Evolutionary conservation across 2,797 vertebrate genomes (phyloP), one percentile per base, ranked within the genome.

Genomic region (Spea hammondii): DNA sequence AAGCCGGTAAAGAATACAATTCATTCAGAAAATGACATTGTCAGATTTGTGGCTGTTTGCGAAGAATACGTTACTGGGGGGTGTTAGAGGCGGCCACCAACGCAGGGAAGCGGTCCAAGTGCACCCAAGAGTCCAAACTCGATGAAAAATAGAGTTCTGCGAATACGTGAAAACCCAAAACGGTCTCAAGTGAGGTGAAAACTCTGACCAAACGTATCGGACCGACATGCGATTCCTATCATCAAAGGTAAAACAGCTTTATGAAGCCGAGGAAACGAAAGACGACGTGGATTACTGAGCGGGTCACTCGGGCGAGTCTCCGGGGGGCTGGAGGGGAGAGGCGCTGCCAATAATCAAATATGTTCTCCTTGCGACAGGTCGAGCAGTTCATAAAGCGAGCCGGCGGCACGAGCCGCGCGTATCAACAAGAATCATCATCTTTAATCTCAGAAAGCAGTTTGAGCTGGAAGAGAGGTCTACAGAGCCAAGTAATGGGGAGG

Each of bases 1-100:
- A 66, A 17, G 62, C 74, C 76, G 59, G 74, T 65, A 76, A 76
- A 77, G 51, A 80, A 76, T 60, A 81, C 69, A 76, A 59, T 11
- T 51, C 71, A 71, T 74, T 64, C 59, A 64, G 64, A 32, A 73
- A 50, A 5, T 53, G 60, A 57, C 53, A n/a, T 67, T 51, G 46
- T 60, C 48, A 66, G 53, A 44, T 49, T 45, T 49, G 62, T 50
- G 72, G 65, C 53, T 77, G 69, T 62, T 66, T 69, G 68, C 53
- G 14, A 49, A 45, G 55, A 59, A 72, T 50, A 32, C 48, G 57
- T 65, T 71, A 71, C 55, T 54, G 76, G 13, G 55, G 57, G 65
- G 66, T 4, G 59, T 12, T 6, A 53, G 51, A 11, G 10, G n/a
- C 9, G 51, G 8, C 13, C 6, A 76, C 51, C 68, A 59, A 62